These are phyloP conservation scores for Drosophila repleta DNA, from an alignment of 1,140 invertebrate genomes.

Conservation along the genomic window DNA sequence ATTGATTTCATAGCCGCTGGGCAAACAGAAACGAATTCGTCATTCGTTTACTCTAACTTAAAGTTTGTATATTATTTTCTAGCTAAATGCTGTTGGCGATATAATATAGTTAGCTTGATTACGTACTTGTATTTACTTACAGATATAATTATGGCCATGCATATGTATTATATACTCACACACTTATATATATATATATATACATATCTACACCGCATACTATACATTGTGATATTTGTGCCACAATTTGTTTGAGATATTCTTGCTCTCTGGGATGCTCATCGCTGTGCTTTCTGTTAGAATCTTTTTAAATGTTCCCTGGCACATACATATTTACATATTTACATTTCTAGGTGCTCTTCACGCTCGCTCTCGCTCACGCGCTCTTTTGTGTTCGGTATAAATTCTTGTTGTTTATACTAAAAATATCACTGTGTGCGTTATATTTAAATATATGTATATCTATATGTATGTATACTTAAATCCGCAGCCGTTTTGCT, in stretches of 20 bases:
- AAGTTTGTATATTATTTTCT: slow-evolving; percentile 15
- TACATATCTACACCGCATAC: slow-evolving; percentile 20
- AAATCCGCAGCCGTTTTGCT: slow-evolving; percentile 20
- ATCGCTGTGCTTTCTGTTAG: slow-evolving; percentile 34
- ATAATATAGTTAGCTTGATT: slow-evolving; percentile 19
- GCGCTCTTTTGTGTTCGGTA: slow-evolving; percentile 47
- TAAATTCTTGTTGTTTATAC: slow-evolving; percentile 81
- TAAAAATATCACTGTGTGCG: slow-evolving; percentile 82
- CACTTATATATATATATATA: slow-evolving; percentile 6
- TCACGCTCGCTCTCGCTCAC: slow-evolving; percentile 11
- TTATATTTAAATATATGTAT: slow-evolving; percentile 23
- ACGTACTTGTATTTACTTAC: slow-evolving; percentile 19
- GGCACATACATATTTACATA: slow-evolving; percentile 1
- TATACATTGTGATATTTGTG: slow-evolving; percentile 23
- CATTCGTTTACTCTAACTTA: slow-evolving; percentile 10
- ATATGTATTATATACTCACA: slow-evolving; percentile 3
- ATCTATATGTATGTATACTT: slow-evolving; percentile 14
- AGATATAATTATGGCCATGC: slow-evolving; percentile 19
- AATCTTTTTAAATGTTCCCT: slow-evolving; percentile 33
- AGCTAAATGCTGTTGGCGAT: slow-evolving; percentile 7
- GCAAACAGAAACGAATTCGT: neutral
- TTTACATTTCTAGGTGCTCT: slow-evolving; percentile 27
- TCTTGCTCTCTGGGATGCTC: slow-evolving; percentile 17
- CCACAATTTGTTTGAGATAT: slow-evolving; percentile 42
- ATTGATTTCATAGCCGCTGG: no score